Evolutionary conservation across 1,140 invertebrate species (phyloP).

Genomic region (Brachionus sp.): DNA sequence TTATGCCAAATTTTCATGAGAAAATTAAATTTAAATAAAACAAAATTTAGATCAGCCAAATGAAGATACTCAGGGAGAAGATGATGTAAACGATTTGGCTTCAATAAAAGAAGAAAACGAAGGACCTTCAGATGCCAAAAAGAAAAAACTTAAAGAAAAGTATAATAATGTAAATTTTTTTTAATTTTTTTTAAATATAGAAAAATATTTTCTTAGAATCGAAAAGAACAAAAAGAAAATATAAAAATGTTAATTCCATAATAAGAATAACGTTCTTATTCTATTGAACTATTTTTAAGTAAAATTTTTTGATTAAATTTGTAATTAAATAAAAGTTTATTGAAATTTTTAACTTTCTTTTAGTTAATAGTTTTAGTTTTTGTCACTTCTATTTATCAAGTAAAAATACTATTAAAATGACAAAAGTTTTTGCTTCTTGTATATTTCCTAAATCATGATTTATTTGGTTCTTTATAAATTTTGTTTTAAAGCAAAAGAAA

Average conservation of each 20-base stretch:
- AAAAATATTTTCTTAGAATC: not conserved
- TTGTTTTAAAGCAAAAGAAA: too few species aligned
- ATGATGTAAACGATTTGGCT: not conserved
- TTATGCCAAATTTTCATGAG: not conserved
- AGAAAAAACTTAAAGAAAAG: constrained; percentile 39
- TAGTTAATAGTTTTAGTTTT: too few species aligned
- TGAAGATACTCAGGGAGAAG: constrained; percentile 16
- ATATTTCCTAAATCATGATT: too few species aligned
- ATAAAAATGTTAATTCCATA: not conserved
- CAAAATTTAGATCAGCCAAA: constrained; percentile 5
- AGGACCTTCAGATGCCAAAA: constrained; percentile 15
- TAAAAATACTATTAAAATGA: too few species aligned
- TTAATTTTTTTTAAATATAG: not conserved
- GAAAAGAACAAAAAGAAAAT: not conserved
- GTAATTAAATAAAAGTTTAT: too few species aligned
- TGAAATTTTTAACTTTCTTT: too few species aligned
- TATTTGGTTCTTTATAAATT: too few species aligned
- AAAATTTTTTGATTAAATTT: too few species aligned
- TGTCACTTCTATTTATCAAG: too few species aligned
- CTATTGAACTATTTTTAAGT: too few species aligned
- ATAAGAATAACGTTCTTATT: too few species aligned
- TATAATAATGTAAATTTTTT: not conserved
- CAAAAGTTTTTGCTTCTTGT: too few species aligned
- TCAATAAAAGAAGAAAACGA: not conserved
- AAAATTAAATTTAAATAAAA: not conserved